Conservation (phyloP, 2,888 invertebrate species). For the Linyphia triangularis region DNA sequence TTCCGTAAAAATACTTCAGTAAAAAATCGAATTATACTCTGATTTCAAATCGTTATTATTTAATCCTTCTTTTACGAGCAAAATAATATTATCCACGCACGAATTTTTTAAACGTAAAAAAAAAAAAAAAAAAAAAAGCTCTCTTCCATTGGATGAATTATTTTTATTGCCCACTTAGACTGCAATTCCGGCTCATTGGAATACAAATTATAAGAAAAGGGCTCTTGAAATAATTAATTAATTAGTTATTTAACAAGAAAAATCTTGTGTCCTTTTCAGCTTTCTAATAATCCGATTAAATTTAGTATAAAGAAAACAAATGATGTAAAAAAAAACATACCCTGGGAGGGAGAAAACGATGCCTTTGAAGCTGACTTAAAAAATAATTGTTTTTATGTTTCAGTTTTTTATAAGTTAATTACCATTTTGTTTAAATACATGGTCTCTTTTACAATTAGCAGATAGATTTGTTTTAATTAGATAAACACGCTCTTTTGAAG, state of each 20-base stretch:
- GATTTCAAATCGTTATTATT: constrained; percentile 58
- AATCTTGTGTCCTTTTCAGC: constrained; percentile 31
- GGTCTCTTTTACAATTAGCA: constrained; percentile 61
- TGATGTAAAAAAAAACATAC: constrained; percentile 21
- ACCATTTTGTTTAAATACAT: constrained; percentile 56
- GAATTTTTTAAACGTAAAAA: not conserved
- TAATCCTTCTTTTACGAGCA: constrained; percentile 10
- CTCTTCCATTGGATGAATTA: constrained; percentile 17
- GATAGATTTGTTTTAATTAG: constrained; percentile 70
- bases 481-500: constrained; percentile 52
- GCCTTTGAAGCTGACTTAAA: not conserved
- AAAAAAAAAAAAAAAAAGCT: not conserved
- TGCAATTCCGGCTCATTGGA: constrained; percentile 27
- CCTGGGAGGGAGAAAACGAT: constrained; percentile 17
- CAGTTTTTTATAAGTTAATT: constrained; percentile 50
- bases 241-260: constrained; percentile 68
- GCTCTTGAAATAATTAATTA: constrained; percentile 70
- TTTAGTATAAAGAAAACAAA: constrained; percentile 22
- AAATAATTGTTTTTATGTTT: constrained; percentile 13
- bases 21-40: constrained; percentile 39
- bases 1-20: too few species aligned
- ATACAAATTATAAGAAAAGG: constrained; percentile 26
- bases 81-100: not conserved
- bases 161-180: constrained; percentile 56
- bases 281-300: constrained; percentile 47